A percentile compares a stretch with the other conserved stretches of the same genome.
Evolutionary conservation across 2,797 vertebrate species (phyloP).

Genomic region (Decapterus maruadsi): DNA sequence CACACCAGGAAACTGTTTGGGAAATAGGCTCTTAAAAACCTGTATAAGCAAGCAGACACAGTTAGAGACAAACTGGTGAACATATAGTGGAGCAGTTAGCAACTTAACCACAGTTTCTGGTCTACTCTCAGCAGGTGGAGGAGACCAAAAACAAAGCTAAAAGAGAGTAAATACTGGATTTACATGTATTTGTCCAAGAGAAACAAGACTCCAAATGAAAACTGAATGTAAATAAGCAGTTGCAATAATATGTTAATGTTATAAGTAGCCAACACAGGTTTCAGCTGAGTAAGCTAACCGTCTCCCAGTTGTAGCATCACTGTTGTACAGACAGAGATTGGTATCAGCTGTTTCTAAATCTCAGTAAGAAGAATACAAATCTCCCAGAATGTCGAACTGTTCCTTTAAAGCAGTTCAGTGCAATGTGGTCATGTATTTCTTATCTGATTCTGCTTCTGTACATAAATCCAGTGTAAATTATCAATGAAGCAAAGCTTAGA

Average conservation of each 20-base stretch:
- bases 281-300: neutral
- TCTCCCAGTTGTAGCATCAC: neutral
- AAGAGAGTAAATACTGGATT: neutral
- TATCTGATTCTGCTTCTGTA: slow-evolving; percentile 66
- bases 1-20: neutral
- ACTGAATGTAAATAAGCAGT: neutral
- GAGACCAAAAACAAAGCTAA: slow-evolving; percentile 10
- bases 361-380: neutral
- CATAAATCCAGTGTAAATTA: slow-evolving; percentile 66
- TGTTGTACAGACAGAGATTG: neutral
- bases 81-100: neutral
- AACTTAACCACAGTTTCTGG: neutral
- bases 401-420: slow-evolving; percentile 52
- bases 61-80: neutral
- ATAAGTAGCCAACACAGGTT: neutral
- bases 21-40: no score
- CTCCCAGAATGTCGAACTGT: slow-evolving; percentile 49
- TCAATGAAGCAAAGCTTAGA: slow-evolving; percentile 40
- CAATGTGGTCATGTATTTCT: slow-evolving; percentile 49
- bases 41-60: neutral
- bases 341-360: neutral
- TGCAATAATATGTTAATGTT: neutral
- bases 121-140: neutral
- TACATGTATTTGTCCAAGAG: neutral
- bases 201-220: neutral